Conservation (phyloP, 2,888 invertebrate species). For the Eretmocerus hayati region DNA sequence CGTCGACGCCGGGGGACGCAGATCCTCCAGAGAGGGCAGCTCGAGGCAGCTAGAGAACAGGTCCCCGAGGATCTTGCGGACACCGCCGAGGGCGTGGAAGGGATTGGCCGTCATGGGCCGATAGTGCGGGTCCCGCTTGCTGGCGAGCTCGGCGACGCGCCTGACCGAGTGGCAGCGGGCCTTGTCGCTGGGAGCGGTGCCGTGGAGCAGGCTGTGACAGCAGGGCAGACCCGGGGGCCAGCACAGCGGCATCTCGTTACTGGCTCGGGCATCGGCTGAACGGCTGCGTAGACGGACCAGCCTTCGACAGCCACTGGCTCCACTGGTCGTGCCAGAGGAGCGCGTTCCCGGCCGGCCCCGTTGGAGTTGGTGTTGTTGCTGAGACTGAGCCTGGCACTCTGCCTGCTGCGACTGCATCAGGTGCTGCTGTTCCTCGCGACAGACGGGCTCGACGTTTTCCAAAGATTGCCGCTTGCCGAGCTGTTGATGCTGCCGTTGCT, state of each 20-base stretch:
- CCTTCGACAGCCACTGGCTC: no score
- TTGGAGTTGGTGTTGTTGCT: no score
- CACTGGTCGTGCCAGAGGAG: conserved; percentile 21
- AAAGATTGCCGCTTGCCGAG: conserved; percentile 36
- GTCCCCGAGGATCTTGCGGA: conserved; percentile 68
- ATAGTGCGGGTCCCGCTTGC: conserved; percentile 75
- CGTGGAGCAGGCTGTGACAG: conserved; percentile 34
- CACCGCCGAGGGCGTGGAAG: conserved; percentile 70
- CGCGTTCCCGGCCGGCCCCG: conserved; percentile 22
- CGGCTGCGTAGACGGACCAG: conserved; percentile 36
- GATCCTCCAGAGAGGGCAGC: conserved; percentile 60
- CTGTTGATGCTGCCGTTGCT: no score
- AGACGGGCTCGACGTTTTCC: conserved; percentile 36
- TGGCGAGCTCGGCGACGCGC: conserved; percentile 76
- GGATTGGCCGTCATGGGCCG: conserved; percentile 64
- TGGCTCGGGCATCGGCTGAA: conserved; percentile 42
- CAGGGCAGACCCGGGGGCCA: conserved; percentile 38
- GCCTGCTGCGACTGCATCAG: conserved; percentile 31
- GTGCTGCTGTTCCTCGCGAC: conserved; percentile 37
- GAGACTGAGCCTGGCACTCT: not conserved
- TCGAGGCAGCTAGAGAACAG: conserved; percentile 72
- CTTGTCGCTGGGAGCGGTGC: conserved; percentile 62
- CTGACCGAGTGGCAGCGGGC: conserved; percentile 64
- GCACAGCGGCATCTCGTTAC: conserved; percentile 39
- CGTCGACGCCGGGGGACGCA: conserved; percentile 49